These are phyloP conservation scores for Pentalonia nigronervosa DNA, from an alignment of 1,140 invertebrate species.

Conservation along the genomic window DNA sequence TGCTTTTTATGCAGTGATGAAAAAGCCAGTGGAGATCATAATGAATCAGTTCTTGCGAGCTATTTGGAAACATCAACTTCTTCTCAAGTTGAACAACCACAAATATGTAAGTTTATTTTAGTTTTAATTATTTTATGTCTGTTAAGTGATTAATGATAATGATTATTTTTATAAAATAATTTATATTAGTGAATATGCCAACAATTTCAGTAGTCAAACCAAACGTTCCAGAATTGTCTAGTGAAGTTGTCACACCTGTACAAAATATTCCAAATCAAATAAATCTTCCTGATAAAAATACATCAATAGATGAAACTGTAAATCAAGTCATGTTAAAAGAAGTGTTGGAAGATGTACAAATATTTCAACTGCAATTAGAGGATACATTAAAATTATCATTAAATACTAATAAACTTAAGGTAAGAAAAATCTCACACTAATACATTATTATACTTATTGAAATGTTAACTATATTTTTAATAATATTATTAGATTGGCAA, in stretches of 20 bases:
- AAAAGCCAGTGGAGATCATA: slow-evolving; percentile 40
- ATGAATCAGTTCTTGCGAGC: slow-evolving; percentile 46
- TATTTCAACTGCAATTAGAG: slow-evolving; percentile 42
- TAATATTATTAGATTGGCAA: slow-evolving; percentile 19
- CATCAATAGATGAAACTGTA: slow-evolving; percentile 30
- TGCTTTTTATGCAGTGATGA: slow-evolving; percentile 15
- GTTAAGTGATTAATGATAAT: not conserved
- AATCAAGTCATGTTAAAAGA: slow-evolving; percentile 38
- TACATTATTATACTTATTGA: not conserved
- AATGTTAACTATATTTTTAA: not conserved
- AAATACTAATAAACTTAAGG: slow-evolving; percentile 34
- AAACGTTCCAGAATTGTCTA: not conserved
- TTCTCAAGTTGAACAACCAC: slow-evolving; percentile 29
- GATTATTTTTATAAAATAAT: not conserved
- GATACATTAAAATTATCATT: slow-evolving; percentile 42
- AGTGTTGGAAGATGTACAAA: slow-evolving; percentile 39
- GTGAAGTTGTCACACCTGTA: not conserved
- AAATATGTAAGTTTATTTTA: slow-evolving; percentile 7
- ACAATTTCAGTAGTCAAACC: slow-evolving; percentile 29
- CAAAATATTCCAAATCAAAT: slow-evolving; percentile 23
- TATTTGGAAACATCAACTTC: slow-evolving; percentile 42
- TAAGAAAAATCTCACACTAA: not conserved
- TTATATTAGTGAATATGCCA: not conserved
- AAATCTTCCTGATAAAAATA: slow-evolving; percentile 23
- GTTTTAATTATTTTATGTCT: not conserved